Percentiles rank a stretch among this genome's conserved stretches.
phyloP scores from a whole-genome alignment of 2,888 invertebrate species.

The Rotaria socialis region DNA sequence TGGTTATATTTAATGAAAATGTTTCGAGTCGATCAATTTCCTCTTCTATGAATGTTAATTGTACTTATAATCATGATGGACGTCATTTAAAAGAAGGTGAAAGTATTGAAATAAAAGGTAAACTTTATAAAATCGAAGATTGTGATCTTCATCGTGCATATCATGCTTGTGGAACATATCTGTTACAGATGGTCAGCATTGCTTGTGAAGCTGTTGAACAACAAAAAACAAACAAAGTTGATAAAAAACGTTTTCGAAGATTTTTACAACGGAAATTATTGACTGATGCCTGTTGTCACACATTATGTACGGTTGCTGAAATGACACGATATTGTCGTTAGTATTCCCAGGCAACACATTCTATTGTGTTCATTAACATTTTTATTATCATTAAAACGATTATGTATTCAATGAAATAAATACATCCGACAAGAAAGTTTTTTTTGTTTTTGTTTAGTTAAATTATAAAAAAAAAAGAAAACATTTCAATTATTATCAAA shows the following conservation, averaged over 20 bases:
- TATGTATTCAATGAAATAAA: too few relatives aligned
- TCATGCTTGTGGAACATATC: background rate
- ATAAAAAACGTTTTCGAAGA: background rate
- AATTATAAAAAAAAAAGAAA: too few relatives aligned
- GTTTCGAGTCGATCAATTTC: background rate
- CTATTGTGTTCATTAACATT: too few relatives aligned
- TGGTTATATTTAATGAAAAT: background rate
- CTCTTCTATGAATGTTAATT: background rate
- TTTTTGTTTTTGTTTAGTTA: too few relatives aligned
- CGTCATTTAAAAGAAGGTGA: background rate
- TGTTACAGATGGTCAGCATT: background rate
- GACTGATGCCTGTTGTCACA: background rate
- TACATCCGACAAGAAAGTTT: too few relatives aligned
- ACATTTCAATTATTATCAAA: too few relatives aligned
- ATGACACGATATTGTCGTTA: background rate
- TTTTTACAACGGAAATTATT: background rate
- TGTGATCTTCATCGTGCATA: conserved; percentile 3
- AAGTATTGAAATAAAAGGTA: background rate
- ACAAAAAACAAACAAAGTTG: background rate
- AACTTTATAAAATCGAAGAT: conserved; percentile 4
- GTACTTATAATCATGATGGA: background rate
- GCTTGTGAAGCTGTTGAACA: background rate
- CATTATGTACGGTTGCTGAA: background rate
- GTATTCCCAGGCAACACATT: too few relatives aligned
- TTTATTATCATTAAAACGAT: too few relatives aligned